These are phyloP conservation scores for Melanchra persicariae DNA, from an alignment of 2,888 invertebrate genomes.

Conservation along the genomic window DNA sequence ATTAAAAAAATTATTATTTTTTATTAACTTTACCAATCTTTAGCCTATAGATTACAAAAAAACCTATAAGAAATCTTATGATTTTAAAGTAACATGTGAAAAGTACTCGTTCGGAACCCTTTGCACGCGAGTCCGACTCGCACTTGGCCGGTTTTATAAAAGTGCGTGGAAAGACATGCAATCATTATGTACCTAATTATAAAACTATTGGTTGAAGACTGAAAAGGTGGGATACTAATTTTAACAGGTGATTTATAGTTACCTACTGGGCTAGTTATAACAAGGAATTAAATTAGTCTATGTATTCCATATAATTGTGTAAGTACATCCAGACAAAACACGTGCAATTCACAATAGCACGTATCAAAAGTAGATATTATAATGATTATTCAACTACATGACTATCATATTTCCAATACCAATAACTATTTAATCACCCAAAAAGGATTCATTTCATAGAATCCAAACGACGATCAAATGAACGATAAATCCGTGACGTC, in stretches of 20 bases:
- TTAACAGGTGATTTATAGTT: neutral
- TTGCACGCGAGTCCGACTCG: too few relatives aligned
- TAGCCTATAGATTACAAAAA: too few relatives aligned
- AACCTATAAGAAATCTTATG: too few relatives aligned
- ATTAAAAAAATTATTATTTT: too few relatives aligned
- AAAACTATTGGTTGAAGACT: slow-evolving; percentile 20
- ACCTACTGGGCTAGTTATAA: neutral
- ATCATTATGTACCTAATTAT: slow-evolving; percentile 37
- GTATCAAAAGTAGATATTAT: slow-evolving; percentile 8
- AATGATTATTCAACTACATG: slow-evolving; percentile 24
- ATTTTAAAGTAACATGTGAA: too few relatives aligned
- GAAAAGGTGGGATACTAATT: neutral
- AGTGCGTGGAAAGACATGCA: neutral
- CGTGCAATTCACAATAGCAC: neutral
- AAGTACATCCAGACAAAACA: neutral
- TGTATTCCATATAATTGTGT: neutral
- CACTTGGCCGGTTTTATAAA: too few relatives aligned
- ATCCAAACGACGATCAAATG: slow-evolving; percentile 38
- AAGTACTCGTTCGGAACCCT: too few relatives aligned
- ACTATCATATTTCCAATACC: slow-evolving; percentile 24
- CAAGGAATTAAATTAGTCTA: neutral
- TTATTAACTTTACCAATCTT: too few relatives aligned
- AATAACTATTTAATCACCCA: slow-evolving; percentile 34
- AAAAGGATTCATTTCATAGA: slow-evolving; percentile 28
- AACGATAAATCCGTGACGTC: slow-evolving; percentile 61